Evolutionary conservation across 2,113 vertebrate species (phyloP).

Genomic region (Ceyx cyanopectus): DNA sequence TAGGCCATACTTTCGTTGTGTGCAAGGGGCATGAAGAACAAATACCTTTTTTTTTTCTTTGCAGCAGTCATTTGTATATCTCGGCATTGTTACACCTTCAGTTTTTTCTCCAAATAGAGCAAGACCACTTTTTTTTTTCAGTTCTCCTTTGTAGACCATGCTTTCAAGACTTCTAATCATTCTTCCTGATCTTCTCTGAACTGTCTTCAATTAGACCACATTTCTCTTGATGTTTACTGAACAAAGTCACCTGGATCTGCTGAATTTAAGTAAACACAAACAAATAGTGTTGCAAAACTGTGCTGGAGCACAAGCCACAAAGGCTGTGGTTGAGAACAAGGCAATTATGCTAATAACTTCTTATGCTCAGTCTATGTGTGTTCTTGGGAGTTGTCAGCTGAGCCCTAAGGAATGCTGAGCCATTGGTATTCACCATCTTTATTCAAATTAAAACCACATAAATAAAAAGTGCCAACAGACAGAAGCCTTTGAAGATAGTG

Average conservation of each 20-base stretch:
- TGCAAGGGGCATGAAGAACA: not conserved
- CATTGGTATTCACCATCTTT: slow-evolving; percentile 2
- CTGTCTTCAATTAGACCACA: not conserved
- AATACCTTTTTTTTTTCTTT: not conserved
- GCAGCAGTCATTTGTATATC: not conserved
- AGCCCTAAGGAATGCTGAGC: slow-evolving; percentile 4
- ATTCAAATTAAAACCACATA: slow-evolving; percentile 35
- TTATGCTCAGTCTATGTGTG: not conserved
- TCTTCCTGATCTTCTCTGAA: not conserved
- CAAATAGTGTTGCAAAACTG: not conserved
- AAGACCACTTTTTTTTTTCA: not conserved
- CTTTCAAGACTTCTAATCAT: not conserved
- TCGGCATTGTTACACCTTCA: not conserved
- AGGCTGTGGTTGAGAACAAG: not conserved
- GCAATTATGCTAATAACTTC: slow-evolving; percentile 8
- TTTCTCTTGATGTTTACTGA: not conserved
- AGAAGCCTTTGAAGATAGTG: slow-evolving; percentile 48
- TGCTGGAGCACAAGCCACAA: not conserved
- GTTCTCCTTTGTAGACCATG: not conserved
- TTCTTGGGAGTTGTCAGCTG: slow-evolving; percentile 6
- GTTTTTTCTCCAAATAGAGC: not conserved
- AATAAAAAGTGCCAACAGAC: slow-evolving; percentile 23
- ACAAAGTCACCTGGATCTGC: not conserved
- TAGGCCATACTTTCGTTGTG: not conserved
- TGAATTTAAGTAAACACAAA: not conserved